Evolutionary conservation across 2,113 vertebrate genomes (phyloP), one percentile per base, ranked within the genome.

Genomic region (Gymnarchus niloticus): DNA sequence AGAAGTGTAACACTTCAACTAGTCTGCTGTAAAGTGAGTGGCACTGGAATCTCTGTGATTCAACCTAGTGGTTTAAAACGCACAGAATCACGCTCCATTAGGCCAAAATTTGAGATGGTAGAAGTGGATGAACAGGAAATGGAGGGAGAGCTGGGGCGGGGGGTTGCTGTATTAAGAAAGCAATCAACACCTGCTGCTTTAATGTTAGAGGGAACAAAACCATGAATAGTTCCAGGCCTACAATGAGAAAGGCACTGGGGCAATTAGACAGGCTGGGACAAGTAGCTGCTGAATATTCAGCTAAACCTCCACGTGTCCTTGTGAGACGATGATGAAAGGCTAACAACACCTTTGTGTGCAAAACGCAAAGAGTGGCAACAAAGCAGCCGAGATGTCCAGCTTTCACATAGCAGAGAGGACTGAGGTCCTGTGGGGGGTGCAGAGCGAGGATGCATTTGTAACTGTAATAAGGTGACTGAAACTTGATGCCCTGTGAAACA

Each of bases 311-410:
- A 54, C 9, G 25, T n/a, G 49, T 56, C 33, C 69, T 28, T 52
- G 61, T 76, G 48, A 85, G 61, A 52, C 28, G 21, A 69, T 41
- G 65, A 44, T 85, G 49, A 85, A 85, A 85, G 84, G 33, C 17
- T 19, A 23, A 14, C 8, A 19, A 77, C 33, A 49, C 69, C 49
- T 77, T 85, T 41, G 65, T 77, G 84, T 77, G 84, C 65, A 85
- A 84, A 65, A 84, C 57, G 44, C 44, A 12, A 6, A 28, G 14
- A 46, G 44, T 2, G 57, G n/a, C 56, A 49, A 69, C 83, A 69
- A 56, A 76, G 84, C 28, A 23, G 25, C 28, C 49, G 19, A 56
- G 21, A 85, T 6, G 33, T 77, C 69, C 8, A 4, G 48, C 33
- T 54, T 44, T 84, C 9, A n/a, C 25, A 8, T 48, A 4, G 23